phyloP scores from a whole-genome alignment of 2,797 vertebrate genomes.

The Darevskia nairensis region DNA sequence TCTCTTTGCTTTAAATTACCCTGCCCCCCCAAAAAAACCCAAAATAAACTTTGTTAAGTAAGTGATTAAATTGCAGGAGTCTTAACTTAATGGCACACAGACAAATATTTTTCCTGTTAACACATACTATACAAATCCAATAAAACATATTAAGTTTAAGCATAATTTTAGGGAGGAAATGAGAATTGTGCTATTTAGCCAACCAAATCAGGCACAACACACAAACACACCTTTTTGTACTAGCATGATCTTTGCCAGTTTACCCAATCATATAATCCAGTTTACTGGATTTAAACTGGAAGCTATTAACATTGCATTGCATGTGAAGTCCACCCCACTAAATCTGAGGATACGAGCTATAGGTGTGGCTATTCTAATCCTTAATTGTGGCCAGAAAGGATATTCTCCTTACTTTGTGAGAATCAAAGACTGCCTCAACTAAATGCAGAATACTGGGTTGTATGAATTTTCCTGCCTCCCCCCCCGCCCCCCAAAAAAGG shows the following conservation, averaged over 20 bases:
- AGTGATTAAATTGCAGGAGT: too few relatives aligned
- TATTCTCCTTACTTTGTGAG: neutral
- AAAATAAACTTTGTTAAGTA: too few relatives aligned
- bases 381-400: neutral
- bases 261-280: neutral
- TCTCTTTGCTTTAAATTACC: slow-evolving; percentile 19
- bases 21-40: too few relatives aligned
- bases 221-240: neutral
- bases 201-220: neutral
- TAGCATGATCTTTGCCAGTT: neutral
- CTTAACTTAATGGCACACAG: too few relatives aligned
- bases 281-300: neutral
- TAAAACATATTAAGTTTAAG: slow-evolving; percentile 26
- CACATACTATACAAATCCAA: too few relatives aligned
- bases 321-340: neutral
- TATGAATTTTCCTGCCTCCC: too few relatives aligned
- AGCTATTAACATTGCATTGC: neutral
- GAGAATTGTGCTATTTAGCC: neutral
- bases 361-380: neutral
- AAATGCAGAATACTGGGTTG: neutral
- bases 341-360: neutral
- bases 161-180: slow-evolving; percentile 13
- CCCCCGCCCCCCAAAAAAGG: neutral
- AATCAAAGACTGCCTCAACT: neutral
- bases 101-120: too few relatives aligned